phyloP scores from a whole-genome alignment of 2,888 invertebrate species.

The Chaetogeoica ovagalla region DNA sequence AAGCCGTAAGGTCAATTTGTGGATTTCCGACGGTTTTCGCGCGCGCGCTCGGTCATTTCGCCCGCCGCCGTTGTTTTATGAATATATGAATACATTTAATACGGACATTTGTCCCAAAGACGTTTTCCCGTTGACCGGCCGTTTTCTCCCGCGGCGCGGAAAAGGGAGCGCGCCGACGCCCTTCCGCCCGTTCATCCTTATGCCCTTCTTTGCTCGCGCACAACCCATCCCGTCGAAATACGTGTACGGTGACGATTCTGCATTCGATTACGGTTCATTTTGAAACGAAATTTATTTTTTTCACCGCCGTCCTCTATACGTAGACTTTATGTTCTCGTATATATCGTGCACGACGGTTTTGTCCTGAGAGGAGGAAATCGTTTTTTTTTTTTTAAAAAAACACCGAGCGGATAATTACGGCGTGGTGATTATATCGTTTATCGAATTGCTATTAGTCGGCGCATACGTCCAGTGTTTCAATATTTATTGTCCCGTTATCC shows the following conservation, averaged over 20 bases:
- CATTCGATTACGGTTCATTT: conserved; percentile 37
- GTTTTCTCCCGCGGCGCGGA: too few relatives aligned
- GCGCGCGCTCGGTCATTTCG: conserved; percentile 37
- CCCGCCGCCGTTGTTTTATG: conserved; percentile 41
- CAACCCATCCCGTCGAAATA: conserved; percentile 15
- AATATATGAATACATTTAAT: conserved; percentile 51
- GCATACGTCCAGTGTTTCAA: too few relatives aligned
- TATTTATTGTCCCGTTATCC: too few relatives aligned
- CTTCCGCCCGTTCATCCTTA: background rate
- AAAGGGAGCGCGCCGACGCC: too few relatives aligned
- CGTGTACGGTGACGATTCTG: background rate
- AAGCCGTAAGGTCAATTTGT: conserved; percentile 51
- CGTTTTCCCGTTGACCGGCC: conserved; percentile 25
- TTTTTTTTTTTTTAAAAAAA: too few relatives aligned
- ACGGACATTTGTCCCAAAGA: conserved; percentile 45
- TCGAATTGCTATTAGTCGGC: too few relatives aligned
- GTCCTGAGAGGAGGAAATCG: too few relatives aligned
- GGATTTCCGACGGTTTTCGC: conserved; percentile 32
- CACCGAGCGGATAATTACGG: too few relatives aligned
- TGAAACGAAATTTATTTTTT: conserved; percentile 39
- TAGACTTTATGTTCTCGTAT: background rate
- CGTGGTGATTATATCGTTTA: too few relatives aligned
- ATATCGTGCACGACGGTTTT: too few relatives aligned
- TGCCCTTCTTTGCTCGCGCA: conserved; percentile 12
- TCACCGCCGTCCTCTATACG: conserved; percentile 1